These are phyloP conservation scores for Aptenodytes forsteri DNA, from an alignment of 2,113 vertebrate species.

Conservation along the genomic window DNA sequence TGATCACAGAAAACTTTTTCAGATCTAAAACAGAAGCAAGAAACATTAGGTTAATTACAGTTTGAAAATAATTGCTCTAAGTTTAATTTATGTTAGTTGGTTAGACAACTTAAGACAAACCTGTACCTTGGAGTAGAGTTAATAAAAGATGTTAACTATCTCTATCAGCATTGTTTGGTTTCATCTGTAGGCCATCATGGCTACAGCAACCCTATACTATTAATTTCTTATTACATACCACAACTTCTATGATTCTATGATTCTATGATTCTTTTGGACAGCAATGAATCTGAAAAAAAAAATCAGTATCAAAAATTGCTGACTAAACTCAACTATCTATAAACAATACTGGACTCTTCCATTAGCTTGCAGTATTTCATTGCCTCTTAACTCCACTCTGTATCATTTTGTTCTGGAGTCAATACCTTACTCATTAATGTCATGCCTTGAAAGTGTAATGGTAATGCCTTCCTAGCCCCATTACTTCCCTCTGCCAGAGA, in stretches of 20 bases:
- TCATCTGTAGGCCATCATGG: neutral
- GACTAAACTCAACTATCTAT: neutral
- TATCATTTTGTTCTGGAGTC: neutral
- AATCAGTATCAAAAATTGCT: neutral
- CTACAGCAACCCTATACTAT: neutral
- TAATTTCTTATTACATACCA: neutral
- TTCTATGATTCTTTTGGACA: neutral
- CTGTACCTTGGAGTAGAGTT: neutral
- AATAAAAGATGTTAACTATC: neutral
- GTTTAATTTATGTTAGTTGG: neutral
- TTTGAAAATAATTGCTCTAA: neutral
- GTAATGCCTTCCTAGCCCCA: neutral
- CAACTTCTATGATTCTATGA: neutral
- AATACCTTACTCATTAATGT: neutral
- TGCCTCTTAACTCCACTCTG: neutral
- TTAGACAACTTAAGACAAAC: neutral
- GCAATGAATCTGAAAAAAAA: neutral
- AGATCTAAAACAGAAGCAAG: neutral
- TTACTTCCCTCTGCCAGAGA: slow-evolving; percentile 75
- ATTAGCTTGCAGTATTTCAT: neutral
- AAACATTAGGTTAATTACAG: neutral
- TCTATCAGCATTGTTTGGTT: neutral
- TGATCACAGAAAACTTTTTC: neutral
- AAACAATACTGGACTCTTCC: neutral
- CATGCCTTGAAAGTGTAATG: neutral